A percentile compares a stretch with the other conserved stretches of the same genome.
Conservation (phyloP, 2,797 vertebrate species). For the Anomalospiza imberbis region DNA sequence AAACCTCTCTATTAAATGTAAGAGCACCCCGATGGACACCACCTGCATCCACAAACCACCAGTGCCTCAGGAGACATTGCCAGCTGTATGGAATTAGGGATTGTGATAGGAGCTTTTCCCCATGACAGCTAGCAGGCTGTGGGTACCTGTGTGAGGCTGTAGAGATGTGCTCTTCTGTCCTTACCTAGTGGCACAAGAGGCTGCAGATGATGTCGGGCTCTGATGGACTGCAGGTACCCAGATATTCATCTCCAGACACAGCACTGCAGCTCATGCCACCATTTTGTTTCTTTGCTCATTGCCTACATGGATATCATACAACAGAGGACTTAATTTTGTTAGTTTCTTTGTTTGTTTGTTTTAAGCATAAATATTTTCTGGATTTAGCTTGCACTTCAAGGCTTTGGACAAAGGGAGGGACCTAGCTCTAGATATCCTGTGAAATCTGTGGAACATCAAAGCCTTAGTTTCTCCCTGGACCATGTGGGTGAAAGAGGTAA, state of each 20-base stretch:
- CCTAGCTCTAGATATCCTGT: background rate
- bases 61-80: background rate
- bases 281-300: background rate
- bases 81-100: background rate
- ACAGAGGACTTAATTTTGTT: background rate
- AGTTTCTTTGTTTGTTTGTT: background rate
- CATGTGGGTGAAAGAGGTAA: background rate
- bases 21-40: rapidly evolving
- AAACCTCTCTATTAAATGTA: background rate
- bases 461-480: background rate
- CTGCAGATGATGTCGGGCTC: background rate
- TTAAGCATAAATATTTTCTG: background rate
- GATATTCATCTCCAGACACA: background rate
- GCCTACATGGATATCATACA: background rate
- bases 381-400: background rate
- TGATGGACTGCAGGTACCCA: background rate
- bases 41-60: background rate
- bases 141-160: background rate
- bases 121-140: background rate
- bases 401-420: background rate
- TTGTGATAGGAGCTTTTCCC: background rate
- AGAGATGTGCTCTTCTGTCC: background rate
- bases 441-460: background rate
- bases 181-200: background rate
- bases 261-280: background rate